Conservation (phyloP, 2,797 vertebrate species). For the Sarcophilus harrisii region DNA sequence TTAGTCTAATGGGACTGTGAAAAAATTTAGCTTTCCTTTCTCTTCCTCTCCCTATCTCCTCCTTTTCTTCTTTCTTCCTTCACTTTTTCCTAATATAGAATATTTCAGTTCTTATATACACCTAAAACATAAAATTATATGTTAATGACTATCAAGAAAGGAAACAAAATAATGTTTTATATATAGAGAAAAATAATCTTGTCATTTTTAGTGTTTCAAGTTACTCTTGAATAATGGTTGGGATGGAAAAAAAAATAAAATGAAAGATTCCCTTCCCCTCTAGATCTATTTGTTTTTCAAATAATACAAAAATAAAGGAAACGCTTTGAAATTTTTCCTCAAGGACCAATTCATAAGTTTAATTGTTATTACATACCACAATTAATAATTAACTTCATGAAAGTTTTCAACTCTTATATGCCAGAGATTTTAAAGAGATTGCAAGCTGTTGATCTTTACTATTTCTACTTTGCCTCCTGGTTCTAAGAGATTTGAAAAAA, state of each 20-base stretch:
- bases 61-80: conserved; percentile 18
- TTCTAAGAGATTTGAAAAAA: background rate
- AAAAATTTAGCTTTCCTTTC: conserved; percentile 27
- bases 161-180: conserved; percentile 73
- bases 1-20: conserved; percentile 39
- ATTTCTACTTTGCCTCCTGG: background rate
- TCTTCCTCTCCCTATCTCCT: conserved; percentile 6
- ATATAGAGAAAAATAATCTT: conserved; percentile 64
- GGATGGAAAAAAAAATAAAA: conserved; percentile 60
- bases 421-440: background rate
- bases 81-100: conserved; percentile 69
- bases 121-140: conserved; percentile 63
- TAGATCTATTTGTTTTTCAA: conserved; percentile 60
- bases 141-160: conserved; percentile 68
- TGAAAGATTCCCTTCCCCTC: conserved; percentile 51
- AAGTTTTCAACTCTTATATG: background rate
- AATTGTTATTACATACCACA: background rate
- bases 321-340: conserved; percentile 47
- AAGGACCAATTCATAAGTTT: background rate
- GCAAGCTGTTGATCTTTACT: background rate
- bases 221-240: conserved; percentile 65
- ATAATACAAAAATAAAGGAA: conserved; percentile 45
- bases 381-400: background rate
- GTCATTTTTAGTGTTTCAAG: conserved; percentile 47
- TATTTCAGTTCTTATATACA: conserved; percentile 62